Percentiles rank a stretch among this genome's conserved stretches.
phyloP scores from a whole-genome alignment of 2,113 vertebrate species.

The Tinamus guttatus region DNA sequence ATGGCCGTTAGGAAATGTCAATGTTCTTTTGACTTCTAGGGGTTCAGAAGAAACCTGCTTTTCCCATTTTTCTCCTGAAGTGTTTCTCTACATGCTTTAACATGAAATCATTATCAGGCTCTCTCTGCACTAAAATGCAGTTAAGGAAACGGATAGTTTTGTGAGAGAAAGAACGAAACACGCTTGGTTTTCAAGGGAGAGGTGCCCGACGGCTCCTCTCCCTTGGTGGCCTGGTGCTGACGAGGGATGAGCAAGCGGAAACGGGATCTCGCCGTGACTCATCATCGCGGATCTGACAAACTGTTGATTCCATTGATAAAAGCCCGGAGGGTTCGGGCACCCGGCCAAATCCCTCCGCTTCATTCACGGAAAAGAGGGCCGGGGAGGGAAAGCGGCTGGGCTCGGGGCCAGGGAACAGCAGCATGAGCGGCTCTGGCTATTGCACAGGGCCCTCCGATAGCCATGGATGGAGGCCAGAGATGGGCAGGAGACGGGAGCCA shows the following conservation, averaged over 20 bases:
- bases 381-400: conserved; percentile 21
- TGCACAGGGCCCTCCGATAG: conserved; percentile 32
- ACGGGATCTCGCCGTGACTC: conserved; percentile 44
- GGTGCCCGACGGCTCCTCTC: neutral
- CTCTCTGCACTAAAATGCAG: fast-evolving
- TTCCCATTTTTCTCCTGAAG: neutral
- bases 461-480: conserved; percentile 37
- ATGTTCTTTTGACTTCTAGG: neutral
- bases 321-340: conserved; percentile 35
- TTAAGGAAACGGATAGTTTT: neutral
- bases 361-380: conserved; percentile 65
- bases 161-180: neutral
- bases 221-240: too few species aligned
- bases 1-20: neutral
- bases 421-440: conserved; percentile 12
- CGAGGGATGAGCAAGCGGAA: neutral
- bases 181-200: neutral
- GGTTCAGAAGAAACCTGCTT: neutral
- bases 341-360: conserved; percentile 53
- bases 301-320: conserved; percentile 72
- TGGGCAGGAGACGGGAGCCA: neutral
- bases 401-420: conserved; percentile 51
- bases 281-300: conserved; percentile 35
- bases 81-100: neutral
- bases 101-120: neutral